Percentiles rank a stretch among this genome's conserved stretches.
phyloP scores from a whole-genome alignment of 1,140 invertebrate species.

The Adoxophyes honmai region DNA sequence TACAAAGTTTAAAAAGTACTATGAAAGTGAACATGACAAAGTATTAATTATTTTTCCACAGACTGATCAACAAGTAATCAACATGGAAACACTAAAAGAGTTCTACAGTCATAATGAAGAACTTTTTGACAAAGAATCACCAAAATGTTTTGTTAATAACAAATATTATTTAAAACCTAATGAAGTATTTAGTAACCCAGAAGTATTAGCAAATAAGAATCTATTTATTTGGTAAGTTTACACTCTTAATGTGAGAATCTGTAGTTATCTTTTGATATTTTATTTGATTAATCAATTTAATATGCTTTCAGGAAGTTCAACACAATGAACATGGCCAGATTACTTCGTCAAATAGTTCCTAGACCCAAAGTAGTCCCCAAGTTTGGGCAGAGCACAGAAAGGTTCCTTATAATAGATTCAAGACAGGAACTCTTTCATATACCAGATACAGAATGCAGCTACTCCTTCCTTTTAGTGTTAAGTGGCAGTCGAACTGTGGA shows the following conservation, averaged over 20 bases:
- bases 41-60: constrained; percentile 42
- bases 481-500: constrained; percentile 81
- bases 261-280: too few relatives aligned
- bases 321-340: constrained; percentile 80
- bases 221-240: constrained; percentile 50
- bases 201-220: constrained; percentile 30
- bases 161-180: constrained; percentile 44
- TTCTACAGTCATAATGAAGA: constrained; percentile 45
- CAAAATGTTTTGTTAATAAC: constrained; percentile 76
- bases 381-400: constrained; percentile 84
- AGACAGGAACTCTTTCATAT: constrained; percentile 78
- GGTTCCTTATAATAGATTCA: constrained; percentile 83
- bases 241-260: constrained; percentile 18
- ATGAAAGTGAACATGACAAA: too few relatives aligned
- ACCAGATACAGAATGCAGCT: constrained; percentile 87
- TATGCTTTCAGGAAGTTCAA: constrained; percentile 81
- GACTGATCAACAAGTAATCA: constrained; percentile 48
- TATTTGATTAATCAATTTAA: too few relatives aligned
- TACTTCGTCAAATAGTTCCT: constrained; percentile 82
- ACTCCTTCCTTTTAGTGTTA: constrained; percentile 83
- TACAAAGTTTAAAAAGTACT: too few relatives aligned
- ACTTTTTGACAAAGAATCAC: constrained; percentile 77
- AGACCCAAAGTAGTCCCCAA: constrained; percentile 79
- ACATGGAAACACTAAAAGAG: constrained; percentile 34
- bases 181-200: constrained; percentile 36